Percentiles rank a stretch among this genome's conserved stretches.
phyloP scores from a whole-genome alignment of 2,113 vertebrate genomes.

The Grammomys dolichurus region DNA sequence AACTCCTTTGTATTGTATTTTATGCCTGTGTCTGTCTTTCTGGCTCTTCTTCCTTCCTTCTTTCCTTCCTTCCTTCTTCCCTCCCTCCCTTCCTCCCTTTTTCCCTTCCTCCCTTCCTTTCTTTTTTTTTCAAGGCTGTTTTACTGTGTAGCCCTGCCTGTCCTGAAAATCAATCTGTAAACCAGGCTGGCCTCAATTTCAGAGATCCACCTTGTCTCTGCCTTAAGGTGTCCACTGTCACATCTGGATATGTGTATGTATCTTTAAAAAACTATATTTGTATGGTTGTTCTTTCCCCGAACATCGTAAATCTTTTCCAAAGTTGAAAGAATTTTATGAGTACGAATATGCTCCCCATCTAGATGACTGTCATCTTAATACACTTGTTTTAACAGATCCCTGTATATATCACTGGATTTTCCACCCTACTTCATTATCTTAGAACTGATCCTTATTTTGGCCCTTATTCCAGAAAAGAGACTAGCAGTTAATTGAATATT shows the following conservation, averaged over 20 bases:
- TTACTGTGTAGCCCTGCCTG: background rate
- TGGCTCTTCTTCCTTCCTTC: too few relatives aligned
- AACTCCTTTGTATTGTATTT: background rate
- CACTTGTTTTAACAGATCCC: conserved; percentile 13
- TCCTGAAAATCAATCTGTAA: background rate
- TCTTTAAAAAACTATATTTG: background rate
- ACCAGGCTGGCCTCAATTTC: background rate
- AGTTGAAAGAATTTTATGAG: conserved; percentile 22
- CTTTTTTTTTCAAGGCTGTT: background rate
- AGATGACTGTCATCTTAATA: conserved; percentile 35
- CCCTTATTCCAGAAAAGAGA: background rate
- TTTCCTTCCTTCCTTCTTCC: too few relatives aligned
- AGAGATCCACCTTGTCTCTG: background rate
- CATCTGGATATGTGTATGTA: background rate
- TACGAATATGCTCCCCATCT: background rate
- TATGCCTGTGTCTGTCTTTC: background rate
- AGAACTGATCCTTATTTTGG: background rate
- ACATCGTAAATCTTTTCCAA: background rate
- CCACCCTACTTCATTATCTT: background rate
- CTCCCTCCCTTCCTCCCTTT: too few relatives aligned
- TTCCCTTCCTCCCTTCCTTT: too few relatives aligned
- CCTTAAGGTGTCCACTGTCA: background rate
- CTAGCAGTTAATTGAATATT: background rate
- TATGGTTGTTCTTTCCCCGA: conserved; percentile 16
- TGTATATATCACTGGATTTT: background rate